Evolutionary conservation across 2,888 invertebrate species (phyloP).

Genomic region (Drosophila pullipes): DNA sequence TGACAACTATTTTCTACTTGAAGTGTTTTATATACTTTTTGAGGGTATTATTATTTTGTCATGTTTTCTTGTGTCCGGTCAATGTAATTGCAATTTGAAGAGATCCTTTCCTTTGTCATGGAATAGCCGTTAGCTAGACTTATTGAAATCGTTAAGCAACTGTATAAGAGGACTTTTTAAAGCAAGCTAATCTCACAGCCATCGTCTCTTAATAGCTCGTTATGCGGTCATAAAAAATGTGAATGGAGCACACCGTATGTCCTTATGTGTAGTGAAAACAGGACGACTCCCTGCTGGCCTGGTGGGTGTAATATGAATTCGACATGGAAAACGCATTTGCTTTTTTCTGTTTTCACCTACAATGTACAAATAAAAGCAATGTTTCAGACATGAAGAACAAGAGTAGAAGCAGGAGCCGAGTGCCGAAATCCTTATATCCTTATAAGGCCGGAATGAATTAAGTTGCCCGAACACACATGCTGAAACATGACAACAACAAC

Average conservation of each 20-base stretch:
- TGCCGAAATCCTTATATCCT: conserved; percentile 25
- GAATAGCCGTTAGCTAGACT: conserved; percentile 15
- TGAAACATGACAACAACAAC: conserved; percentile 11
- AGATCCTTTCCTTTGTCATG: background rate
- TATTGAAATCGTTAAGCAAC: conserved; percentile 20
- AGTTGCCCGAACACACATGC: conserved; percentile 45
- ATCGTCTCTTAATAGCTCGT: conserved; percentile 52
- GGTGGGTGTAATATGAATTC: conserved; percentile 37
- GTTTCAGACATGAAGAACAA: conserved; percentile 10
- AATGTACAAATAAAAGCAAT: conserved; percentile 22
- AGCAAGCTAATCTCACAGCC: conserved; percentile 15
- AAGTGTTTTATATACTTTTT: background rate
- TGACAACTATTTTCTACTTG: background rate
- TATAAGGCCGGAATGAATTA: conserved; percentile 49
- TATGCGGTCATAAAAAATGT: conserved; percentile 34
- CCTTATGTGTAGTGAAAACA: conserved; percentile 4
- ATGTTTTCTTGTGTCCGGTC: background rate
- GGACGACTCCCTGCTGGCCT: conserved; percentile 13
- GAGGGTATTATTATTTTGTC: background rate
- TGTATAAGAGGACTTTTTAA: conserved; percentile 7
- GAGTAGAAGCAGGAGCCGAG: conserved; percentile 2
- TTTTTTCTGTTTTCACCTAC: conserved; percentile 18
- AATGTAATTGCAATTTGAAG: conserved; percentile 9
- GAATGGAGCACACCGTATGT: conserved; percentile 13
- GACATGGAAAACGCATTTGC: conserved; percentile 71